phyloP scores from a whole-genome alignment of 2,888 invertebrate genomes.

The Caenorhabditis japonica region DNA sequence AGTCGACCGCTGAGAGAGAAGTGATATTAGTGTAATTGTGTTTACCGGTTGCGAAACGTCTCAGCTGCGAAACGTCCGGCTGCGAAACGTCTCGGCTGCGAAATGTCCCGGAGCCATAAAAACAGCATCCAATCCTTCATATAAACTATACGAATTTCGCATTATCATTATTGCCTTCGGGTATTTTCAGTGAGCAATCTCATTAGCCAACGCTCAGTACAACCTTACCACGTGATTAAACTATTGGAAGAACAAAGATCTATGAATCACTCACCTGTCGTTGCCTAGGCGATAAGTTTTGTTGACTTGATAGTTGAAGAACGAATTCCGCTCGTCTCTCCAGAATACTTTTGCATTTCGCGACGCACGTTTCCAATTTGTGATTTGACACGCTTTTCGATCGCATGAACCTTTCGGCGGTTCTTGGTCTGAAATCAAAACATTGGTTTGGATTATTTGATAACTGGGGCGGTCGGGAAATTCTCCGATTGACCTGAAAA shows the following conservation, averaged over 20 bases:
- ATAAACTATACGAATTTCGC: too few species aligned
- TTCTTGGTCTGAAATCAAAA: conserved; percentile 56
- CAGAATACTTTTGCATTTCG: conserved; percentile 88
- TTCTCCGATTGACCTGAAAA: too few species aligned
- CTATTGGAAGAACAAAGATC: background rate
- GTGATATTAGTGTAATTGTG: too few species aligned
- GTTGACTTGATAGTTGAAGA: conserved; percentile 89
- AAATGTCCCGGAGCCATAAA: too few species aligned
- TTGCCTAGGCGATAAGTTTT: conserved; percentile 82
- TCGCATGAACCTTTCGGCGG: conserved; percentile 52
- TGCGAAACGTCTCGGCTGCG: too few species aligned
- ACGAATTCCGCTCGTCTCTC: conserved; percentile 94
- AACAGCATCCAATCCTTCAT: too few species aligned
- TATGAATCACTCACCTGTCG: conserved; percentile 3
- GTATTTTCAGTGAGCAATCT: conserved; percentile 13
- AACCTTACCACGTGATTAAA: background rate
- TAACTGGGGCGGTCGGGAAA: too few species aligned
- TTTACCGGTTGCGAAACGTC: too few species aligned
- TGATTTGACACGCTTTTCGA: conserved; percentile 59
- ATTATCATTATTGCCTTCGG: too few species aligned
- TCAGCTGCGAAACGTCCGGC: too few species aligned
- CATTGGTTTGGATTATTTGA: too few species aligned
- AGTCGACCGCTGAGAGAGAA: too few species aligned
- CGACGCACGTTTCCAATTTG: conserved; percentile 81
- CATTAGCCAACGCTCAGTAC: background rate